phyloP scores from a whole-genome alignment of 1,140 invertebrate genomes.

The Ceratina japonica region DNA sequence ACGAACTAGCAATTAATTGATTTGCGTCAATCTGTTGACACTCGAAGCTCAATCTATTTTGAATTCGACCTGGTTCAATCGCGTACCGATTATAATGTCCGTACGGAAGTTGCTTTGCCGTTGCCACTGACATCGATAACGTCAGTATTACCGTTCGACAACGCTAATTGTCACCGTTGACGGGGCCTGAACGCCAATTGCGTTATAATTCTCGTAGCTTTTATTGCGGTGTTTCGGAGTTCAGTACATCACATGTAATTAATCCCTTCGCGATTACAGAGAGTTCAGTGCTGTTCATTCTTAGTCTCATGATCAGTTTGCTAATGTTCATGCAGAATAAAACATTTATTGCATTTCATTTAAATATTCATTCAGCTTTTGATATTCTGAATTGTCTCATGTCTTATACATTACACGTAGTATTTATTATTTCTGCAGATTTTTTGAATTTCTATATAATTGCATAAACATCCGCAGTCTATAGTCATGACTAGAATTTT shows the following conservation, averaged over 20 bases:
- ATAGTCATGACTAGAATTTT: no score
- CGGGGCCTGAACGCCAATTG: not conserved
- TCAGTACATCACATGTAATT: not conserved
- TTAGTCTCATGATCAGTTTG: no score
- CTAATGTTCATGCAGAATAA: no score
- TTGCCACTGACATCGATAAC: constrained; percentile 30
- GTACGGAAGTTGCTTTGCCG: not conserved
- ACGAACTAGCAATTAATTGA: constrained; percentile 5
- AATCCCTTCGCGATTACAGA: not conserved
- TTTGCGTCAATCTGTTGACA: constrained; percentile 21
- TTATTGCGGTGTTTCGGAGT: not conserved
- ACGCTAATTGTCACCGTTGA: not conserved
- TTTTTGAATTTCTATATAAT: no score
- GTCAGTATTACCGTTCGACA: constrained; percentile 2
- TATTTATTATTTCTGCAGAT: no score
- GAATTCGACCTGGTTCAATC: not conserved
- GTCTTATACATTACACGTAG: no score
- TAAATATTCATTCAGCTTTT: no score
- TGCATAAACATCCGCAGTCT: no score
- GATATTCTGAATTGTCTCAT: no score
- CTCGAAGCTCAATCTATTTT: constrained; percentile 20
- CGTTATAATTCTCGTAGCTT: not conserved
- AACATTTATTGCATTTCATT: no score
- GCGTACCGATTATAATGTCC: constrained; percentile 19
- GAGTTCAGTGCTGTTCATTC: no score